Percentiles rank a stretch among this genome's conserved stretches.
Evolutionary conservation across 2,113 vertebrate species (phyloP).

Genomic region (Sinocyclocheilus rhinocerous): DNA sequence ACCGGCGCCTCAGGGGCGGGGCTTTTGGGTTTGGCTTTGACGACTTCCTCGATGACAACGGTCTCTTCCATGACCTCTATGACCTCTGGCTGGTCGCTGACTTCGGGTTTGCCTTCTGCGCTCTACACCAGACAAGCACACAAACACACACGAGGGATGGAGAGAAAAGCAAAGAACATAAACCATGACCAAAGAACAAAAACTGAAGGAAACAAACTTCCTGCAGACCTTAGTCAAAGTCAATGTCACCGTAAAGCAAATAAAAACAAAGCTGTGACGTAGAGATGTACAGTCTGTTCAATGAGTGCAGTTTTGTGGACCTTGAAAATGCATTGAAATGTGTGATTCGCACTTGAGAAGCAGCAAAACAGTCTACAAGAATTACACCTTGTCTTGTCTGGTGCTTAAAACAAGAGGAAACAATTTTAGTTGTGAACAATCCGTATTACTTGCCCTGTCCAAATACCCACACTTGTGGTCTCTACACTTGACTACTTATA

Average conservation of each 20-base stretch:
- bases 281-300: background rate
- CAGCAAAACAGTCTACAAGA: too few species aligned
- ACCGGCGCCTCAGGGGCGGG: background rate
- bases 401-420: too few species aligned
- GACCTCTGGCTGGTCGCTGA: slow-evolving; percentile 82
- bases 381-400: too few species aligned
- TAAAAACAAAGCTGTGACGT: background rate
- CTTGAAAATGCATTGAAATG: too few species aligned
- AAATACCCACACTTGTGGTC: too few species aligned
- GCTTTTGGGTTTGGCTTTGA: slow-evolving; percentile 74
- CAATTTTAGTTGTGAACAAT: too few species aligned
- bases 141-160: slow-evolving; percentile 64
- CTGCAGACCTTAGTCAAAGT: slow-evolving; percentile 6
- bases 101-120: slow-evolving; percentile 86
- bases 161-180: slow-evolving; percentile 74
- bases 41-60: slow-evolving; percentile 84
- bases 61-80: slow-evolving; percentile 88
- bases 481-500: too few species aligned
- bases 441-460: too few species aligned
- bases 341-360: too few species aligned
- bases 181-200: slow-evolving; percentile 74
- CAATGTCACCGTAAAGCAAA: background rate
- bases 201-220: slow-evolving; percentile 24
- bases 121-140: slow-evolving; percentile 77
- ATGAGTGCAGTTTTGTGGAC: background rate